Percentiles rank a stretch among this genome's conserved stretches.
phyloP scores from a whole-genome alignment of 2,888 invertebrate species.

The Augiades crinisus region DNA sequence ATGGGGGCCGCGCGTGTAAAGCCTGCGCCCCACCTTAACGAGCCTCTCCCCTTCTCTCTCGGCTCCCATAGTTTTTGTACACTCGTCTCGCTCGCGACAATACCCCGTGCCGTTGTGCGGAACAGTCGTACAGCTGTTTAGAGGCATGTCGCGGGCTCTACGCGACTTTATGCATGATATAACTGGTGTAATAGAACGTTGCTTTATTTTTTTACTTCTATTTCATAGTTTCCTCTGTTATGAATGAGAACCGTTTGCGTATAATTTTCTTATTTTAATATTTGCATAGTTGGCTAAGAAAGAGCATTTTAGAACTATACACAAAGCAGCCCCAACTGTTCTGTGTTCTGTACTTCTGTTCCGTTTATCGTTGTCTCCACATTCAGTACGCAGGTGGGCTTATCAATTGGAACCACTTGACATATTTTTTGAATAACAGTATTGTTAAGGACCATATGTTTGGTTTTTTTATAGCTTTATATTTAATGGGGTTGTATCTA shows the following conservation, averaged over 20 bases:
- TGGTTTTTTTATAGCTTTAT: constrained; percentile 2
- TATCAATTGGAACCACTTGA: constrained; percentile 25
- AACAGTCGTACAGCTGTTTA: constrained; percentile 69
- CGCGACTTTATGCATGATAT: constrained; percentile 58
- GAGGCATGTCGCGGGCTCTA: constrained; percentile 57
- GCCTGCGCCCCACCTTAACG: constrained; percentile 68
- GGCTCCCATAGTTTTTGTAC: constrained; percentile 31
- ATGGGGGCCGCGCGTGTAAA: constrained; percentile 50
- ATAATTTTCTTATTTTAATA: constrained; percentile 29
- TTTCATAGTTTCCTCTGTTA: constrained; percentile 37
- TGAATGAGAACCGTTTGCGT: constrained; percentile 29
- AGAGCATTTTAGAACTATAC: background rate
- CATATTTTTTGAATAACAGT: constrained; percentile 16
- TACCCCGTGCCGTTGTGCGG: constrained; percentile 52
- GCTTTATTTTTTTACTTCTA: constrained; percentile 38
- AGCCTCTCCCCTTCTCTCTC: constrained; percentile 31
- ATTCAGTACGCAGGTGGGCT: constrained; percentile 25
- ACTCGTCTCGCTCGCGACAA: constrained; percentile 52
- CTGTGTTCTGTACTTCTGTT: constrained; percentile 1
- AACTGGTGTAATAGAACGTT: constrained; percentile 52
- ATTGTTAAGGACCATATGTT: constrained; percentile 4
- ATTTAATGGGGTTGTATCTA: background rate
- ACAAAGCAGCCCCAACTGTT: constrained; percentile 6
- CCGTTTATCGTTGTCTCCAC: constrained; percentile 10
- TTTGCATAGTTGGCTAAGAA: constrained; percentile 12